phyloP scores from a whole-genome alignment of 2,797 vertebrate genomes.

The Dendrocincla fuliginosa region DNA sequence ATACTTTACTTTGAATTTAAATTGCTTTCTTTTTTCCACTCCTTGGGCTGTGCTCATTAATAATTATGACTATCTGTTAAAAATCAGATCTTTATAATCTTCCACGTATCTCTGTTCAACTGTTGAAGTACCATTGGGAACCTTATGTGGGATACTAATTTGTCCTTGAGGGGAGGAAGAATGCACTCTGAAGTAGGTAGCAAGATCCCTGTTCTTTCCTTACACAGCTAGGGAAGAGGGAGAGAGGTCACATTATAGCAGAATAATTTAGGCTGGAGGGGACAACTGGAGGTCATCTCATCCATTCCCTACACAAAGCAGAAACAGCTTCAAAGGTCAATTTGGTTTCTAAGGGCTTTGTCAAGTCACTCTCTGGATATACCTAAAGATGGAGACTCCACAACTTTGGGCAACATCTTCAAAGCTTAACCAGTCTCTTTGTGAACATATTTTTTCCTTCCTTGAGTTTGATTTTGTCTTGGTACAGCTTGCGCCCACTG shows the following conservation, averaged over 20 bases:
- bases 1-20: neutral
- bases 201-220: neutral
- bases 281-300: neutral
- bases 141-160: neutral
- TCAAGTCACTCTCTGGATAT: neutral
- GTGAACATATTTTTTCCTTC: neutral
- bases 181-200: neutral
- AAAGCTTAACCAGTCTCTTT: neutral
- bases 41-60: neutral
- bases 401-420: neutral
- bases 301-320: neutral
- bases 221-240: neutral
- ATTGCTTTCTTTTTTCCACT: neutral
- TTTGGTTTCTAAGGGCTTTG: neutral
- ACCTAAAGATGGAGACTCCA: neutral
- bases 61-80: neutral
- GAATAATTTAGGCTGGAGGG: neutral
- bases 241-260: neutral
- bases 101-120: neutral
- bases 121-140: neutral
- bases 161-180: neutral
- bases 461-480: neutral
- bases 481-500: neutral
- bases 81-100: neutral
- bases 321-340: neutral